A percentile compares a stretch with the other conserved stretches of the same genome.
Conservation (phyloP, 2,888 invertebrate genomes). For the Drosophila prolongata region DNA sequence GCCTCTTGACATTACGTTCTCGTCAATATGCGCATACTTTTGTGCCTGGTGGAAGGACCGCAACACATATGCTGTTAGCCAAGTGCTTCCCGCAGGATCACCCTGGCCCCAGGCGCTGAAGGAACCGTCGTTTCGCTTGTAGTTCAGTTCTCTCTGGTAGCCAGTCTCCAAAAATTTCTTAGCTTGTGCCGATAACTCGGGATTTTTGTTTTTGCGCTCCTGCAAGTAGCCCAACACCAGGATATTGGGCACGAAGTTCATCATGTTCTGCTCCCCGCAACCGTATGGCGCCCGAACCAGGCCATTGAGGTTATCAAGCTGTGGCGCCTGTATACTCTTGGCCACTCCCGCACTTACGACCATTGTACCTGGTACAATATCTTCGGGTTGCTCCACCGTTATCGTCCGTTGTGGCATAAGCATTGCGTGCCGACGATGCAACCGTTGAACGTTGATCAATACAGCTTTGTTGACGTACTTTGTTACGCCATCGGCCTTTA, state of each 20-base stretch:
- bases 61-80: conserved; percentile 94
- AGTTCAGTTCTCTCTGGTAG: conserved; percentile 91
- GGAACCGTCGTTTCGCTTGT: conserved; percentile 90
- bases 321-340: conserved; percentile 88
- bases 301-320: conserved; percentile 90
- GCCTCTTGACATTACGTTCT: conserved; percentile 87
- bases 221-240: conserved; percentile 88
- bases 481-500: conserved; percentile 92
- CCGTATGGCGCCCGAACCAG: conserved; percentile 91
- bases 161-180: conserved; percentile 86
- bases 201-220: conserved; percentile 88
- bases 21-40: conserved; percentile 89
- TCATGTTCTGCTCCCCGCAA: conserved; percentile 89
- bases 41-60: conserved; percentile 91
- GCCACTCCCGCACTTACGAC: conserved; percentile 88
- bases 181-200: conserved; percentile 87
- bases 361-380: conserved; percentile 90
- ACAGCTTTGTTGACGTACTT: conserved; percentile 90
- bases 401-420: conserved; percentile 85
- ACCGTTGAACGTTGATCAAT: conserved; percentile 88
- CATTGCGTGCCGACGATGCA: not conserved
- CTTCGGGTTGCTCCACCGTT: conserved; percentile 89
- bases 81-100: conserved; percentile 88
- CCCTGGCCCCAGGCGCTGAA: conserved; percentile 92
- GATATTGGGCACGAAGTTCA: conserved; percentile 89